Base-by-base conservation (phyloP, 2,113 vertebrate species). In the Conger conger region DNA sequence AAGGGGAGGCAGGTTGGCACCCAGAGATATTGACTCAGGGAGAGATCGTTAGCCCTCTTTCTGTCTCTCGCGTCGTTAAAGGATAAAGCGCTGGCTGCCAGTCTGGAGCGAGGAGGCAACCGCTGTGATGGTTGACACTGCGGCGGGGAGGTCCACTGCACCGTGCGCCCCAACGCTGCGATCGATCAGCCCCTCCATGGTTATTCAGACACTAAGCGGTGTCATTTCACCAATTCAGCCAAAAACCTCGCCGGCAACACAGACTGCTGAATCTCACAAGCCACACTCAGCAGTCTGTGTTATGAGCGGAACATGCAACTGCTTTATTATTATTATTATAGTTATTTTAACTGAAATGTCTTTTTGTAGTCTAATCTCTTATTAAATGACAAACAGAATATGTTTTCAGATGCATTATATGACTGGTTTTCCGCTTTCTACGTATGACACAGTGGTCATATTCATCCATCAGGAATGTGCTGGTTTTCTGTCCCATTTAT, bases 1-100 rank as follows among this genome's bases (percentile, higher is more conserved):
- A 79, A 79, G 84, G 73, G 86, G 87, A 90, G 86, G 85, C 86
- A 86, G 88, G 87, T 87, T 91, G 89, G 87, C 91, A 90, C 89
- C 88, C 87, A 85, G 83, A 87, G 86, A 87, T 89, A 92, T 87
- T 86, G 88, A 89, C 87, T 87, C 88, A 80, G 79, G 80, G 83
- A 86, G 54, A 87, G 83, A 88, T 89, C 87, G 88, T 92, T 92
- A 90, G 84, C 86, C 84, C 17, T 38, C 38, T 76, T 68, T 45
- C 40, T 80, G 83, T 63, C 79, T 81, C 76, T 60, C 77, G 79
- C 87, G 85, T 87, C 80, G 50, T 87, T 87, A 85, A 84, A 87
- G 84, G 83, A 83, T 76, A 53, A 83, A 83, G 33, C 37, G 38
- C 16, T 42, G 36, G 78, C 20, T 88, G 86, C 83, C 85, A 77